Evolutionary conservation across 2,797 vertebrate species (phyloP).

Genomic region (Rhodeus uyekii): DNA sequence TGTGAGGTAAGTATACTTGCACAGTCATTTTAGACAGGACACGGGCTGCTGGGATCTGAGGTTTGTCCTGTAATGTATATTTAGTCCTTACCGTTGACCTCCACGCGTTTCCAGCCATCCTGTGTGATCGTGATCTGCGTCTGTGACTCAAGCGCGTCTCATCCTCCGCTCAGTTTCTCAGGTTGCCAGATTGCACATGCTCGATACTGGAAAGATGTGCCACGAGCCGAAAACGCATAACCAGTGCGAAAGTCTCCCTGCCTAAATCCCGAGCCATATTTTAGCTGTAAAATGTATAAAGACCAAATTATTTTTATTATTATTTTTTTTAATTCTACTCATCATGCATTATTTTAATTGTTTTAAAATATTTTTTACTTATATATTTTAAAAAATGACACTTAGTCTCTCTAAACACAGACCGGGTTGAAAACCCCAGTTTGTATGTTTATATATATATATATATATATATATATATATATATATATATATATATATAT

Average conservation of each 20-base stretch:
- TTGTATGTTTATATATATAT: no score
- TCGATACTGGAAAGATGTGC: no score
- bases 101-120: constrained; percentile 78
- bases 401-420: not conserved
- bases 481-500: no score
- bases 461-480: no score
- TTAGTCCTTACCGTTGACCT: constrained; percentile 78
- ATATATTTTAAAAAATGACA: no score
- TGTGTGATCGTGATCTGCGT: constrained; percentile 36
- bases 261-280: no score
- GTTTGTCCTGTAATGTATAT: not conserved
- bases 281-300: not conserved
- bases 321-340: not conserved
- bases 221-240: no score
- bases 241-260: no score
- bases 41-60: not conserved
- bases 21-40: not conserved
- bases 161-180: not conserved
- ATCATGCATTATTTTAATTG: not conserved
- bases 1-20: not conserved
- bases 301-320: not conserved
- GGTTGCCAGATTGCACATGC: constrained; percentile 62
- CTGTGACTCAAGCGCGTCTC: constrained; percentile 21
- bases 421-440: not conserved
- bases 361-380: not conserved